These are phyloP conservation scores for Ethmia dodecea DNA, from an alignment of 2,888 invertebrate genomes.

Conservation along the genomic window DNA sequence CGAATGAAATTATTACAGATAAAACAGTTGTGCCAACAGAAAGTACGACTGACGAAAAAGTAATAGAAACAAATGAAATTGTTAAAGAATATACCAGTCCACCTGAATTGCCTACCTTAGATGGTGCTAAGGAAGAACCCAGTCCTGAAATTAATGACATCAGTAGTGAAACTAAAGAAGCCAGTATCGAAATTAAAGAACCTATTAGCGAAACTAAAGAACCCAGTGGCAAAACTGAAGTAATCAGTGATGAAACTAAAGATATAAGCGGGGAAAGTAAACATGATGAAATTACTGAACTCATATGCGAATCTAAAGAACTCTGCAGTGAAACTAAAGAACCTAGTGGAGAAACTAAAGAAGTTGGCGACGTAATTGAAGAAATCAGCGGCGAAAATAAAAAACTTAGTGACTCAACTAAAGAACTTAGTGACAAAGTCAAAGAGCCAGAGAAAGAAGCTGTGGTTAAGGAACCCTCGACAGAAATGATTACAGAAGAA, in stretches of 20 bases:
- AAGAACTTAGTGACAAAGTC: background rate
- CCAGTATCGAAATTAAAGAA: background rate
- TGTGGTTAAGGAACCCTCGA: slow-evolving; percentile 1
- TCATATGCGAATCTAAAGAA: background rate
- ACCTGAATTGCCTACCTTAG: background rate
- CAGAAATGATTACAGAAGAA: slow-evolving; percentile 14
- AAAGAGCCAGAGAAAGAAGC: slow-evolving; percentile 3
- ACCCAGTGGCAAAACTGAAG: background rate
- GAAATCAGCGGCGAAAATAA: slow-evolving; percentile 1
- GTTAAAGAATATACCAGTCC: background rate
- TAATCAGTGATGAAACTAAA: background rate
- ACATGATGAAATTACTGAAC: background rate
- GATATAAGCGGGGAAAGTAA: background rate
- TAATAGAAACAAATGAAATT: background rate
- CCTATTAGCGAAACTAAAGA: background rate
- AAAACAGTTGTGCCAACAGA: background rate
- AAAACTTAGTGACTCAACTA: slow-evolving; percentile 2
- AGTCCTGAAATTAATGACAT: background rate
- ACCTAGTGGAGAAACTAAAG: background rate
- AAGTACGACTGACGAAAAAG: background rate
- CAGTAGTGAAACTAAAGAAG: background rate
- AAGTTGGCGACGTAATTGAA: background rate
- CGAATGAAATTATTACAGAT: too few species aligned
- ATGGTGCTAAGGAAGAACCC: background rate
- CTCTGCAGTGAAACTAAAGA: background rate